Percentiles rank a stretch among this genome's conserved stretches.
phyloP scores from a whole-genome alignment of 1,140 invertebrate species.

The Anoplophora glabripennis region DNA sequence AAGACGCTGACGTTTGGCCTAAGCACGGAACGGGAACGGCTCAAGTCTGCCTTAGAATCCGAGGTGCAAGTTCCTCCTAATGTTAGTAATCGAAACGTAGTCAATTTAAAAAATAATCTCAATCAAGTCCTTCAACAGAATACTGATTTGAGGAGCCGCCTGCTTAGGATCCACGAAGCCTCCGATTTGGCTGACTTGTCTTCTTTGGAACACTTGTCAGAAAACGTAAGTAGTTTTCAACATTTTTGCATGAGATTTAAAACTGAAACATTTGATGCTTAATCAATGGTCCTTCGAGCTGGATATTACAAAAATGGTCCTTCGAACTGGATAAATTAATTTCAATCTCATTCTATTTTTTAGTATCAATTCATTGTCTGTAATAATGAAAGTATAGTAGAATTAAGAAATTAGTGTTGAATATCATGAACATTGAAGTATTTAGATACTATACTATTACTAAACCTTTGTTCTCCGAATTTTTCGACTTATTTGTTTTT shows the following conservation, averaged over 20 bases:
- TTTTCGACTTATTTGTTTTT: no score
- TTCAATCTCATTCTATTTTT: no score
- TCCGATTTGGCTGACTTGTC: conserved; percentile 59
- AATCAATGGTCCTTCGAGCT: no score
- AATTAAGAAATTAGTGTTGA: no score
- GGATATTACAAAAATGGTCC: no score
- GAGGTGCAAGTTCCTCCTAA: conserved; percentile 48
- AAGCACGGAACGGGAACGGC: conserved; percentile 61
- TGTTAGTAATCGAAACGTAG: conserved; percentile 41
- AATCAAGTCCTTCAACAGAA: conserved; percentile 71
- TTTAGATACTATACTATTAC: no score
- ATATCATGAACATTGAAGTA: no score
- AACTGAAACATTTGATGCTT: no score
- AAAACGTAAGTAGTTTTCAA: conserved; percentile 41
- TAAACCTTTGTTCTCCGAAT: no score
- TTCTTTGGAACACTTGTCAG: conserved; percentile 52
- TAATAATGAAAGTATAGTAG: no score
- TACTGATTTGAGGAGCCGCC: conserved; percentile 62
- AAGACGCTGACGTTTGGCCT: conserved; percentile 55
- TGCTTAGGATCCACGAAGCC: conserved; percentile 65
- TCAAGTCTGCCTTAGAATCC: conserved; percentile 56
- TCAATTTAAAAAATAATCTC: conserved; percentile 58
- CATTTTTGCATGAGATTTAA: background rate
- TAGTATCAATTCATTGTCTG: no score
- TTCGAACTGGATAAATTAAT: no score